Percentiles rank a stretch among this genome's conserved stretches.
phyloP scores from a whole-genome alignment of 2,888 invertebrate species.

The Lithophane socia region DNA sequence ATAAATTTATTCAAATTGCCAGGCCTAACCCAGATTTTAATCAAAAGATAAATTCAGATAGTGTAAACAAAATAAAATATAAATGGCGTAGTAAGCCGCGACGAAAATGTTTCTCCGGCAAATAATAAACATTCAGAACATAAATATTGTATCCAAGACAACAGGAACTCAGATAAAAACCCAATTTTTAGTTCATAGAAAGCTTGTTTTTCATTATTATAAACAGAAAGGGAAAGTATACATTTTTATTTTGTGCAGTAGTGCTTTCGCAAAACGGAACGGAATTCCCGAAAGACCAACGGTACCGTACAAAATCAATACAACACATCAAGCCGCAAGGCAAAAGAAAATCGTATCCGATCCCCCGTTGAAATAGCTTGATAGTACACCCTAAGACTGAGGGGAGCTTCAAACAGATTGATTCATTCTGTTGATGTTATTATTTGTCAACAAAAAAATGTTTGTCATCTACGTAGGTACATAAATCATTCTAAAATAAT shows the following conservation, averaged over 20 bases:
- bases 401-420: conserved; percentile 53
- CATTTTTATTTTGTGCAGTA: conserved; percentile 16
- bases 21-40: conserved; percentile 61
- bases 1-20: conserved; percentile 67
- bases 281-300: conserved; percentile 37
- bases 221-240: neutral
- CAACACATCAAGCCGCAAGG: conserved; percentile 58
- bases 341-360: conserved; percentile 63
- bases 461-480: conserved; percentile 22
- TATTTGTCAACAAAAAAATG: conserved; percentile 46
- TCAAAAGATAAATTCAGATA: conserved; percentile 65
- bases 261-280: conserved; percentile 40
- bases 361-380: conserved; percentile 61
- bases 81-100: conserved; percentile 45
- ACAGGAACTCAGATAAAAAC: neutral
- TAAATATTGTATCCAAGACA: conserved; percentile 22
- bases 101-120: conserved; percentile 28
- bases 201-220: conserved; percentile 11
- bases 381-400: conserved; percentile 49
- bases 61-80: conserved; percentile 61
- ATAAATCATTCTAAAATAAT: conserved; percentile 48
- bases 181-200: conserved; percentile 1
- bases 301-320: conserved; percentile 62
- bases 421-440: conserved; percentile 52
- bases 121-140: conserved; percentile 34